Base-by-base conservation (phyloP, 2,888 invertebrate species). In the Heliconius cydno region DNA sequence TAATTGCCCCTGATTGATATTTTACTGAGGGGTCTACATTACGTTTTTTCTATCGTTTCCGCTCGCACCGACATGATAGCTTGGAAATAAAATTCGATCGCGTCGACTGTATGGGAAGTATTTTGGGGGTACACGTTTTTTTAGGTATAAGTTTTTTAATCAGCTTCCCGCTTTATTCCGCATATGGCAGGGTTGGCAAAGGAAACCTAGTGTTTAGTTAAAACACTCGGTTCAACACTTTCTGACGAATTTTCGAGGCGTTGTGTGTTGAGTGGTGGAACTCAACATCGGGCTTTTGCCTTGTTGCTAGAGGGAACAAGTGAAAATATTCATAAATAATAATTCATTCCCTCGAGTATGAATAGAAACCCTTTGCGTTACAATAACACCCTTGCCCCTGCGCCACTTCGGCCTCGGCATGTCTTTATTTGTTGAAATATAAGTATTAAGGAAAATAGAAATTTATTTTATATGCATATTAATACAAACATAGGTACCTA, bases 1-100 rank as follows among this genome's bases (percentile, higher is more conserved):
- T 86, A 85, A 86, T 86, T 86, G 85, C 84, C 85, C 82, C 80
- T 85, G 85, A 86, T 86, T 86, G 86, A 86, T 86, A 85, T 86
- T 84, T 80, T 82, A 84, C 80, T 78, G 84, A 80, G 81, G 52
- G 83, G 84, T 82, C 82, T 84, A 84, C 83, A 84, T 84, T 84
- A 83, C 76, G 76, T 83, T 81, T 84, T 85, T 84, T 79, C 22
- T 46, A 80, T 78, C 75, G 68, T 83, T 85, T 85, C 84, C 85
- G 84, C 83, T 85, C 76, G 74, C 71, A 46, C 76, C 76, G 73
- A 72, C 57, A 76, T 79, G 67, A 52, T 78, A 76, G 71, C 70
- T 66, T 71, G 67, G 68, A 68, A 75, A 81, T 78, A 60, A 28
- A 76, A 68, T 66, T 77, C 67, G 19, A 78, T 41, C 63, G 71